Evolutionary conservation across 2,888 invertebrate species (phyloP).

Genomic region (Watsonalla cultraria): DNA sequence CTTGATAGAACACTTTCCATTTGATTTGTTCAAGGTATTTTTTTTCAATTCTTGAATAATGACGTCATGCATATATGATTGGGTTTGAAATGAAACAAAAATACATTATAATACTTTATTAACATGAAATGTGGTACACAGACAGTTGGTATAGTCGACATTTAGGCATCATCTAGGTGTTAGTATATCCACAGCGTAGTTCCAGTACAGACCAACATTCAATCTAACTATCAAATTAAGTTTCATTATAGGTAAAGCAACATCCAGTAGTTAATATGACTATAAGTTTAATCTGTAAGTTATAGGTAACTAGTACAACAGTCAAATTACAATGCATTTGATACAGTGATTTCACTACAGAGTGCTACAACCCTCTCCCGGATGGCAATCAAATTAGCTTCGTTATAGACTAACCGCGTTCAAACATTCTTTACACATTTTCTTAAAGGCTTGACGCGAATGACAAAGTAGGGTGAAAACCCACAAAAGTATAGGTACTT

Average conservation of each 20-base stretch:
- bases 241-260: conserved; percentile 11
- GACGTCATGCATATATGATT: not conserved
- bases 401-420: not conserved
- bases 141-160: not conserved
- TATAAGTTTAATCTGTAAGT: conserved; percentile 22
- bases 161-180: not conserved
- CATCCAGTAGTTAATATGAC: conserved; percentile 24
- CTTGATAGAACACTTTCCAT: too few species aligned
- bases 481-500: too few species aligned
- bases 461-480: too few species aligned
- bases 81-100: not conserved
- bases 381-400: not conserved
- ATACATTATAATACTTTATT: not conserved
- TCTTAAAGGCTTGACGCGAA: too few species aligned
- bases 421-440: too few species aligned
- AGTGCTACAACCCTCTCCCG: conserved; percentile 55
- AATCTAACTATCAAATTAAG: not conserved
- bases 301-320: conserved; percentile 36
- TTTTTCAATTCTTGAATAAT: too few species aligned
- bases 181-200: not conserved
- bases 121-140: not conserved
- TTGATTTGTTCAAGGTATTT: too few species aligned
- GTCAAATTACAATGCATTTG: too few species aligned
- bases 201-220: not conserved
- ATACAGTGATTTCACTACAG: conserved; percentile 50